Percentiles rank a stretch among this genome's conserved stretches.
Evolutionary conservation across 2,113 vertebrate genomes (phyloP).

Genomic region (Dendrocopos noguchii): DNA sequence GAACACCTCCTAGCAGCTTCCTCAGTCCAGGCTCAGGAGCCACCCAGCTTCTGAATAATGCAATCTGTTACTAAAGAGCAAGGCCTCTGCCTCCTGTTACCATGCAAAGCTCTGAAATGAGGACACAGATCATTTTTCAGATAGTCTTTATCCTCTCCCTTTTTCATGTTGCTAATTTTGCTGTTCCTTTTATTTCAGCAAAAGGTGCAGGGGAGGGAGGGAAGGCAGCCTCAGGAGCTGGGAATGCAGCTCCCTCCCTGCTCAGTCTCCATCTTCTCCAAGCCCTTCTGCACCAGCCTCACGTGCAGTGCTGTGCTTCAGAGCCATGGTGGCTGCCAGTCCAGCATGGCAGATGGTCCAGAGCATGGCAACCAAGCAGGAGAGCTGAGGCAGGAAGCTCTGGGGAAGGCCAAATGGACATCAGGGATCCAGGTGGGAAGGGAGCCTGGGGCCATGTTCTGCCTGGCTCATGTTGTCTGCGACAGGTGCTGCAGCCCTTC

Average conservation of each 20-base stretch:
- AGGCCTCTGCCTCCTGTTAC: background rate
- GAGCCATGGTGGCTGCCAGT: background rate
- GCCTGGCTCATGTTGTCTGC: background rate
- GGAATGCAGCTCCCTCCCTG: background rate
- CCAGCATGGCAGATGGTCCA: background rate
- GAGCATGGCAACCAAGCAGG: accelerated
- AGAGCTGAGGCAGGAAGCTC: background rate
- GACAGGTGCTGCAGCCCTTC: background rate
- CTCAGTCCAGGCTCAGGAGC: background rate
- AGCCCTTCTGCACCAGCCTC: background rate
- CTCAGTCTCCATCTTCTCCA: background rate
- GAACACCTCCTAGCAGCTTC: background rate
- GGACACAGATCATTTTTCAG: constrained; percentile 38
- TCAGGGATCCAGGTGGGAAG: background rate
- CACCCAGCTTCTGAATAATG: background rate
- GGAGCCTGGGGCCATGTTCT: background rate
- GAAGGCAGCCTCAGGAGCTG: background rate
- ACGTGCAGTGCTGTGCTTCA: background rate
- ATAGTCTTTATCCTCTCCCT: constrained; percentile 16
- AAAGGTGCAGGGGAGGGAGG: background rate
- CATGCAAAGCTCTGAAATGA: constrained; percentile 29
- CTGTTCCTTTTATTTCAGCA: background rate
- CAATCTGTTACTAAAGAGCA: background rate
- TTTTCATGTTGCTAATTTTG: constrained; percentile 31
- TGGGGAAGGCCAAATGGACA: background rate